Conservation (phyloP, 2,113 vertebrate genomes). For the Phrynosoma platyrhinos region DNA sequence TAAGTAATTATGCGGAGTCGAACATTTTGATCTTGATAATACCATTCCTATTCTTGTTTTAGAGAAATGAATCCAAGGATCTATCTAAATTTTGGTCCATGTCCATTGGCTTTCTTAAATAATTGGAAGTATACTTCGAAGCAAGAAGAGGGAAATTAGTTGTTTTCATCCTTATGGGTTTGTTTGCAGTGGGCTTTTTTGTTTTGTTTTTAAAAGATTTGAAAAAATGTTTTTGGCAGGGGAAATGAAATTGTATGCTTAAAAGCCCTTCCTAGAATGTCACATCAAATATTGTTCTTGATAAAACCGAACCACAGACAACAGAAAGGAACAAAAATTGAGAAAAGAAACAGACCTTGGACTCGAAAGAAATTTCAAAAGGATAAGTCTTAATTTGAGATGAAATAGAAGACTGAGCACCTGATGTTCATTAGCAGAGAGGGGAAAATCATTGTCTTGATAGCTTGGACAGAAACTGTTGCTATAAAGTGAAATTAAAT, state of each 20-base stretch:
- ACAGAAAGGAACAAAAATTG: conserved; percentile 23
- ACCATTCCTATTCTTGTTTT: background rate
- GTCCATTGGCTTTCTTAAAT: conserved; percentile 45
- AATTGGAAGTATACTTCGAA: conserved; percentile 52
- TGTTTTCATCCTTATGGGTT: conserved; percentile 68
- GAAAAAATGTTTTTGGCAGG: conserved; percentile 70
- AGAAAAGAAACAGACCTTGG: conserved; percentile 60
- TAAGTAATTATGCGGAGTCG: conserved; percentile 32
- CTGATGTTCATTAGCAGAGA: conserved; percentile 66
- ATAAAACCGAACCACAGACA: conserved; percentile 67
- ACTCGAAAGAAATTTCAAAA: conserved; percentile 66
- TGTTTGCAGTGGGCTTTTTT: conserved; percentile 21
- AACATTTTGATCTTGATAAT: conserved; percentile 34
- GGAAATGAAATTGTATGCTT: conserved; percentile 66
- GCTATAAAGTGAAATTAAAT: conserved; percentile 67
- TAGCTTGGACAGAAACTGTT: conserved; percentile 65
- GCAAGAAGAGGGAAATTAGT: conserved; percentile 60
- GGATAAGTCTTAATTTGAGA: conserved; percentile 52
- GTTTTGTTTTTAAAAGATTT: conserved; percentile 52
- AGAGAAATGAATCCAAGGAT: conserved; percentile 40
- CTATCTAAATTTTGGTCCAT: conserved; percentile 37
- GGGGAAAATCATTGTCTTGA: conserved; percentile 36
- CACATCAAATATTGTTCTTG: conserved; percentile 71
- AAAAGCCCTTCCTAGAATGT: conserved; percentile 66
- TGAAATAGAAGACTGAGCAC: conserved; percentile 60